A percentile compares a stretch with the other conserved stretches of the same genome.
Conservation (phyloP, 2,113 vertebrate species). For the Parotia lawesii region DNA sequence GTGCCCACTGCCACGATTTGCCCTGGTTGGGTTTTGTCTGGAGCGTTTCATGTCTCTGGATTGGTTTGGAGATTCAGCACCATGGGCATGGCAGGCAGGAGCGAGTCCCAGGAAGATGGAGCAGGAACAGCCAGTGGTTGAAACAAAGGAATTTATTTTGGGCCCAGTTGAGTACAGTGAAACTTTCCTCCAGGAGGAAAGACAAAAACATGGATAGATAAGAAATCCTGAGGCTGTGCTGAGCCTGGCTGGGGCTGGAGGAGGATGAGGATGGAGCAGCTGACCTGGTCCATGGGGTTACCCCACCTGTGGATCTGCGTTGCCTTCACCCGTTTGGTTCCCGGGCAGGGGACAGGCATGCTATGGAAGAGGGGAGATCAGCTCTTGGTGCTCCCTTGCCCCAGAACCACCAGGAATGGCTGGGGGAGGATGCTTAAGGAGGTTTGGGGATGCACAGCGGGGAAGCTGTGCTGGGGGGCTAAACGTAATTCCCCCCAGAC, state of each 20-base stretch:
- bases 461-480: no score
- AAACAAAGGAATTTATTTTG: not conserved
- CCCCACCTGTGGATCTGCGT: fast-evolving
- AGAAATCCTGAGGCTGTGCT: not conserved
- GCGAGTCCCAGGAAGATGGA: not conserved
- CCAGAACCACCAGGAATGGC: not conserved
- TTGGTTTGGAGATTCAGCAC: not conserved
- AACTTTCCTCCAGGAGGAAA: not conserved
- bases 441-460: not conserved
- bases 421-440: fast-evolving
- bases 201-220: fast-evolving
- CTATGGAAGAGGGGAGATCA: not conserved
- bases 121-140: not conserved
- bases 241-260: not conserved
- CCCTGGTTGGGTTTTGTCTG: fast-evolving
- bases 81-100: not conserved
- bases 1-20: fast-evolving
- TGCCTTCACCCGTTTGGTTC: fast-evolving
- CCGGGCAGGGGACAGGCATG: not conserved
- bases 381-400: fast-evolving
- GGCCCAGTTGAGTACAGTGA: not conserved
- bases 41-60: not conserved
- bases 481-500: fast-evolving
- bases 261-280: not conserved
- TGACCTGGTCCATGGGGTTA: fast-evolving